Conservation (phyloP, 2,888 invertebrate species). For the Agonopterix heracliana region DNA sequence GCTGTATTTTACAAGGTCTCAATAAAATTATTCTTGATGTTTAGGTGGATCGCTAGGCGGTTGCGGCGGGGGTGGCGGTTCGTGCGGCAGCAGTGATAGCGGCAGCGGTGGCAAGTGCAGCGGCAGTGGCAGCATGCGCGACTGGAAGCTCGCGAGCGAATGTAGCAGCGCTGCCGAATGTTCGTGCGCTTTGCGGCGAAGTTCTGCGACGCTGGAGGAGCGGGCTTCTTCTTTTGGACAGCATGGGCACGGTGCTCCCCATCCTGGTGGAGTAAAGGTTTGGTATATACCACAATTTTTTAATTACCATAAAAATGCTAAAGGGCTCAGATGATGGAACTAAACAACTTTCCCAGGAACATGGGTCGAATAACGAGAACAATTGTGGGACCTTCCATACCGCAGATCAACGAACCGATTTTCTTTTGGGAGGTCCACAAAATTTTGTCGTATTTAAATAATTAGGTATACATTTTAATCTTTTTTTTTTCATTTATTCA, state of each 20-base stretch:
- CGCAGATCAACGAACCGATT: too few species aligned
- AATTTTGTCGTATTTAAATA: too few species aligned
- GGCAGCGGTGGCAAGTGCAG: slow-evolving; percentile 55
- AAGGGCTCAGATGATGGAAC: too few species aligned
- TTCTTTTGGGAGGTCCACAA: too few species aligned
- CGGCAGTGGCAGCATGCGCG: slow-evolving; percentile 71
- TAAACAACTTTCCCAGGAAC: too few species aligned
- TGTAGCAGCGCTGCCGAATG: slow-evolving; percentile 93
- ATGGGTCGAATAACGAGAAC: too few species aligned
- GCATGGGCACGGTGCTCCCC: slow-evolving; percentile 87
- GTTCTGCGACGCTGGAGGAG: slow-evolving; percentile 92
- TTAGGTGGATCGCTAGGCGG: slow-evolving; percentile 42
- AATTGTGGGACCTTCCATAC: too few species aligned
- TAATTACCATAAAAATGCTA: too few species aligned
- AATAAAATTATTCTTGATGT: slow-evolving; percentile 46
- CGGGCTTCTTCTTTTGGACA: slow-evolving; percentile 86
- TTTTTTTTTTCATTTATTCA: too few species aligned
- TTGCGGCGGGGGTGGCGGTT: slow-evolving; percentile 22
- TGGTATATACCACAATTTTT: too few species aligned
- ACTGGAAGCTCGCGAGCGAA: slow-evolving; percentile 81
- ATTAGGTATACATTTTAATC: too few species aligned
- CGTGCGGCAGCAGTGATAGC: slow-evolving; percentile 42
- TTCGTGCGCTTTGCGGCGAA: slow-evolving; percentile 94
- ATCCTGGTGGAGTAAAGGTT: slow-evolving; percentile 63
- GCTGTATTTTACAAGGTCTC: not conserved